Evolutionary conservation across 2,888 invertebrate species (phyloP).

Genomic region (Plutella xylostella): DNA sequence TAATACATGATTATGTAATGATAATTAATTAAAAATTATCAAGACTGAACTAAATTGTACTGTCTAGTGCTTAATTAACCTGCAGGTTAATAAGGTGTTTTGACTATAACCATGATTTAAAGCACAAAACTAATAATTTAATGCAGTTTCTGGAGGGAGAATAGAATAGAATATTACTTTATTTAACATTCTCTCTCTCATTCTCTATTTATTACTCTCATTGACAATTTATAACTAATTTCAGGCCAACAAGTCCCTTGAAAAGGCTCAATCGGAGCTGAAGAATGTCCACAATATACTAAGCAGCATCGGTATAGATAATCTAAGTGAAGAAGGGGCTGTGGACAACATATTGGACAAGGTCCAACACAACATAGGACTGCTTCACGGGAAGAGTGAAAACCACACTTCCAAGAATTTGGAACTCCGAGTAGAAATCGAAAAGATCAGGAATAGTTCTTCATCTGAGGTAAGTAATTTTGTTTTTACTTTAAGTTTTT

Average conservation of each 20-base stretch:
- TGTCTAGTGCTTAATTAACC: no score
- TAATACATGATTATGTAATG: no score
- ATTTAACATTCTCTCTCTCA: no score
- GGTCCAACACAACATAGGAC: slow-evolving; percentile 41
- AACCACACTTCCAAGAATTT: slow-evolving; percentile 49
- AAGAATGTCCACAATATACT: slow-evolving; percentile 47
- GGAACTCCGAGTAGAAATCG: slow-evolving; percentile 46
- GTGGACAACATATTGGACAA: slow-evolving; percentile 38
- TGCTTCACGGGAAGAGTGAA: slow-evolving; percentile 47
- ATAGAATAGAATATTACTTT: no score
- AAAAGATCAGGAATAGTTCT: slow-evolving; percentile 36
- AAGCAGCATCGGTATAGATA: slow-evolving; percentile 32
- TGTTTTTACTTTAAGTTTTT: not conserved
- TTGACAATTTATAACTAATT: slow-evolving; percentile 17
- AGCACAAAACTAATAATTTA: no score
- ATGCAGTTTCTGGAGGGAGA: no score
- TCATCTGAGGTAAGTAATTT: slow-evolving; percentile 33
- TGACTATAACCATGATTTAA: no score
- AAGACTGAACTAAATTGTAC: no score
- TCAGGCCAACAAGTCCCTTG: slow-evolving; percentile 47
- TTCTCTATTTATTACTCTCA: no score
- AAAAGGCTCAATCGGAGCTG: slow-evolving; percentile 60
- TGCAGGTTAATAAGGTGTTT: no score
- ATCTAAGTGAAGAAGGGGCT: slow-evolving; percentile 32
- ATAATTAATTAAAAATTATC: not conserved